Evolutionary conservation across 2,888 invertebrate genomes (phyloP).

Genomic region (Xestia rhomboidea): DNA sequence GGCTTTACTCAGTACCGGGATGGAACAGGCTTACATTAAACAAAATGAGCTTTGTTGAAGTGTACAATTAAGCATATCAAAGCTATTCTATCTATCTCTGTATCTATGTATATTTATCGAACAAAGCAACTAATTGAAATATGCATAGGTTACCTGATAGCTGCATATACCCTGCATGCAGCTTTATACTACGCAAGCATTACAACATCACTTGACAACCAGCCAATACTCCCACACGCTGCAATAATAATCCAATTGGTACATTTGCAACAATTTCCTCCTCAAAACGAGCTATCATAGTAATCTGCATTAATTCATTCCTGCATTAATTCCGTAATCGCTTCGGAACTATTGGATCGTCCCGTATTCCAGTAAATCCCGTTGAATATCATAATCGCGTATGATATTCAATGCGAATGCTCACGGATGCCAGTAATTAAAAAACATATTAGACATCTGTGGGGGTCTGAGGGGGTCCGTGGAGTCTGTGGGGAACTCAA

Average conservation of each 20-base stretch:
- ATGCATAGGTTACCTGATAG: neutral
- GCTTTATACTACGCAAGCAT: neutral
- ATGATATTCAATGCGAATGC: constrained; percentile 68
- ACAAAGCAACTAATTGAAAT: neutral
- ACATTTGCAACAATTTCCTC: constrained; percentile 59
- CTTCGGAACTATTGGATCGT: constrained; percentile 76
- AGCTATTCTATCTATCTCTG: neutral
- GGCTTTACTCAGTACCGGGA: neutral
- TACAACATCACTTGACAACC: neutral
- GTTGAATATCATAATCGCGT: constrained; percentile 78
- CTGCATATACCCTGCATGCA: neutral
- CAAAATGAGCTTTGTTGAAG: neutral
- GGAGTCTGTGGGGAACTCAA: constrained; percentile 56
- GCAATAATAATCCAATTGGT: constrained; percentile 62
- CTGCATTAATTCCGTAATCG: constrained; percentile 73
- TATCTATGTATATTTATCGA: neutral
- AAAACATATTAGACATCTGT: constrained; percentile 80
- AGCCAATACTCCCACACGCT: constrained; percentile 32
- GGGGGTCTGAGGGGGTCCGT: constrained; percentile 2
- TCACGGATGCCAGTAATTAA: constrained; percentile 78
- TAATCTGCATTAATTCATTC: constrained; percentile 78
- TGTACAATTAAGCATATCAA: neutral
- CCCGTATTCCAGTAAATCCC: constrained; percentile 76
- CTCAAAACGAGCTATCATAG: constrained; percentile 66
- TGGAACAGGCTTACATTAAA: neutral